Conservation (phyloP, 2,797 vertebrate genomes). For the Adelosebastes latens region DNA sequence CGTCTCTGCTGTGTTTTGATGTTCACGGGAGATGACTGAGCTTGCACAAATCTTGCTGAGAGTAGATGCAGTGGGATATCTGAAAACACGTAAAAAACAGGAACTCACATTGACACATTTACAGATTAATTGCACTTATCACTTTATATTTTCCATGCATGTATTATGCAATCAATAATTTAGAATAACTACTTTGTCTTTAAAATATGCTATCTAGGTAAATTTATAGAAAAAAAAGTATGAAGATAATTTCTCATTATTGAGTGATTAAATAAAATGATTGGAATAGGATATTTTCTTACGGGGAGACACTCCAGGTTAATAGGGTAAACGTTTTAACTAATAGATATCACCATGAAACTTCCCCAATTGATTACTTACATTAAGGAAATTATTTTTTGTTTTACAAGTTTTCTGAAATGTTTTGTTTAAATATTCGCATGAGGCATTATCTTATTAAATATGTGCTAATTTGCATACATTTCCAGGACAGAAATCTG, state of each 20-base stretch:
- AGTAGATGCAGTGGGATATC: neutral
- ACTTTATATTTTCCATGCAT: neutral
- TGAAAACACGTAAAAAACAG: neutral
- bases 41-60: neutral
- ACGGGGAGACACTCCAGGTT: no score
- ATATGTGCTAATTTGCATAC: no score
- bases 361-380: no score
- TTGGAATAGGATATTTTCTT: no score
- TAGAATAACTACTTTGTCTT: neutral
- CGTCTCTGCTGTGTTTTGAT: neutral
- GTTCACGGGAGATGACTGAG: neutral
- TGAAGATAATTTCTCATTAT: neutral
- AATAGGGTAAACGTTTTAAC: no score
- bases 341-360: no score
- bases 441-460: no score
- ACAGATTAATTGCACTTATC: neutral
- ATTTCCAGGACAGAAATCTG: no score
- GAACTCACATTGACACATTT: neutral
- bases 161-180: neutral
- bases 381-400: no score
- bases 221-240: neutral
- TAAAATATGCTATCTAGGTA: neutral
- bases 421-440: no score
- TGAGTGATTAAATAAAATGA: neutral
- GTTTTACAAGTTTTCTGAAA: no score